Percentiles rank a stretch among this genome's conserved stretches.
Conservation (phyloP, 2,888 invertebrate species). For the Andrena chrysosceles region DNA sequence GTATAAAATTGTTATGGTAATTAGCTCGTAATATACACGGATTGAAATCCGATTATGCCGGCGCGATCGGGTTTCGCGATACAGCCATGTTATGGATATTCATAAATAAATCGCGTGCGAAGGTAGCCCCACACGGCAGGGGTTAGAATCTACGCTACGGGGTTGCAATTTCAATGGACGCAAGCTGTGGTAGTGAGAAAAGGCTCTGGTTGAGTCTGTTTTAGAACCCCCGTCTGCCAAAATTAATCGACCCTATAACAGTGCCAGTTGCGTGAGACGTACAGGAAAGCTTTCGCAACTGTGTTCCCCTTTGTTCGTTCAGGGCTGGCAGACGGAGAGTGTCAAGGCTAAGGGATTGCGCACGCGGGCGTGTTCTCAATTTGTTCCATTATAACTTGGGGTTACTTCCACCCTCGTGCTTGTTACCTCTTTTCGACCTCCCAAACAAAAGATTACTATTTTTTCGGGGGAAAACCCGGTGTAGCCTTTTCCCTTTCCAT, state of each 20-base stretch:
- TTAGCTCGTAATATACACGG: constrained; percentile 59
- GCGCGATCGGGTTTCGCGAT: constrained; percentile 15
- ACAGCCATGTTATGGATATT: constrained; percentile 31
- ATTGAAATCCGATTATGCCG: constrained; percentile 55
- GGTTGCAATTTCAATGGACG: too few relatives aligned
- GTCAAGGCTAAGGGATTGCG: constrained; percentile 25
- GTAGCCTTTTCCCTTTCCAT: not conserved
- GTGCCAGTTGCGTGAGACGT: not conserved
- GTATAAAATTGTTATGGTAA: constrained; percentile 62
- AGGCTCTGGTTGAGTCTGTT: too few relatives aligned
- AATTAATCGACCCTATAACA: not conserved
- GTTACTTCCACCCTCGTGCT: constrained; percentile 30
- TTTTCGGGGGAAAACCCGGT: not conserved
- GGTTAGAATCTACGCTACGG: not conserved
- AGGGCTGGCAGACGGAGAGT: constrained; percentile 1
- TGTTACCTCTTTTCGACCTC: not conserved
- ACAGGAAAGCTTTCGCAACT: not conserved
- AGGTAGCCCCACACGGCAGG: not conserved
- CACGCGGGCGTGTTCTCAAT: constrained; percentile 28
- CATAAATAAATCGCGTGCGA: constrained; percentile 23
- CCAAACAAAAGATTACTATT: constrained; percentile 21
- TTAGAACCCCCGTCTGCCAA: too few relatives aligned
- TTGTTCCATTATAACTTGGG: constrained; percentile 42
- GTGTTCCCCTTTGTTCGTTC: not conserved
- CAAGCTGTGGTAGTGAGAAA: too few relatives aligned